These are phyloP conservation scores for Cotesia chilonis DNA, from an alignment of 1,140 invertebrate genomes.

Conservation along the genomic window DNA sequence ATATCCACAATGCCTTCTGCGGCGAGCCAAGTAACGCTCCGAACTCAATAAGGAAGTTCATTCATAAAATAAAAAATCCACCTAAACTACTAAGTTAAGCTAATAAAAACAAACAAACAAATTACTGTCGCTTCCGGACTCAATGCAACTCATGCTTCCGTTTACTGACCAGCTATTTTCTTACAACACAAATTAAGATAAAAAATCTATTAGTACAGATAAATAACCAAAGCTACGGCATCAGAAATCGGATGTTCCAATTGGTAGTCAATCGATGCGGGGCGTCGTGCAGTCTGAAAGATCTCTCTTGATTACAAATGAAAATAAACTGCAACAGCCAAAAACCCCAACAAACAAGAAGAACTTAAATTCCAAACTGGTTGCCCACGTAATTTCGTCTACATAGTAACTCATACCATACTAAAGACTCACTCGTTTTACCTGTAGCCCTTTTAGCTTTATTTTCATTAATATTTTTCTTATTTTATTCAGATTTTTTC, in stretches of 20 bases:
- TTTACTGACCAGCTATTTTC: too few species aligned
- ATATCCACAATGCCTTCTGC: not conserved
- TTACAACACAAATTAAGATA: too few species aligned
- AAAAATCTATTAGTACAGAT: too few species aligned
- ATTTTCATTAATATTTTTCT: not conserved
- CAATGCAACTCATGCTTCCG: too few species aligned
- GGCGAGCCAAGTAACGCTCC: not conserved
- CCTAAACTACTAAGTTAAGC: not conserved
- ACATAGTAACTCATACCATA: conserved; percentile 10
- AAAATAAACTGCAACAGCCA: not conserved
- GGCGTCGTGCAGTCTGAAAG: conserved; percentile 54
- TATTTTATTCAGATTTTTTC: not conserved
- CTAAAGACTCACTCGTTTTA: not conserved
- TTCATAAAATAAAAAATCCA: too few species aligned
- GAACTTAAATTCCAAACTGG: conserved; percentile 41
- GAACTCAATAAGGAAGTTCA: not conserved
- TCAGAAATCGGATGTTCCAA: not conserved
- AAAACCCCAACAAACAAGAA: conserved; percentile 29
- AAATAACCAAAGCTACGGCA: too few species aligned
- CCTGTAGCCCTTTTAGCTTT: not conserved
- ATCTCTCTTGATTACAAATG: conserved; percentile 39
- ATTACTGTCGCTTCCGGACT: not conserved
- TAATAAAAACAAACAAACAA: conserved; percentile 6
- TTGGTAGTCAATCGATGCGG: conserved; percentile 19
- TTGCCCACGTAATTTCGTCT: conserved; percentile 33